These are phyloP conservation scores for Pangasius larnaudii DNA, from an alignment of 2,797 vertebrate genomes.

Conservation along the genomic window DNA sequence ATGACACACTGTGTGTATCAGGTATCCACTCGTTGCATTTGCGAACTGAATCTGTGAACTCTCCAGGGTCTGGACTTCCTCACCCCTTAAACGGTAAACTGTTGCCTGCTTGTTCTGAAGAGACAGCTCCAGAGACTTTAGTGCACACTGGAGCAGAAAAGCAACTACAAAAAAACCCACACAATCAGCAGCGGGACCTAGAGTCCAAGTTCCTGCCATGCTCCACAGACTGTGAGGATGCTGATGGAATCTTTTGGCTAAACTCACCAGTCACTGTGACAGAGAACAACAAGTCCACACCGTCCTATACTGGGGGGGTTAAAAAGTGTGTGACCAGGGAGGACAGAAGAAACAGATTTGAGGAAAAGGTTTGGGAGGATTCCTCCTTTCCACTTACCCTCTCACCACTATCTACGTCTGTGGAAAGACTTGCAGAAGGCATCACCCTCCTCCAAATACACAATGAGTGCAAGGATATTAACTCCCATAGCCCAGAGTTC, in stretches of 20 bases:
- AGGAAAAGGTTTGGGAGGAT: slow-evolving; percentile 18
- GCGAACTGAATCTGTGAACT: slow-evolving; percentile 48
- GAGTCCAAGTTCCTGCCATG: slow-evolving; percentile 4
- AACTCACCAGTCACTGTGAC: background rate
- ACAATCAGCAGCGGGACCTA: slow-evolving; percentile 6
- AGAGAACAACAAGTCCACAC: background rate
- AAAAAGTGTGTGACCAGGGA: background rate
- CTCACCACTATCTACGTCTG: slow-evolving; percentile 27
- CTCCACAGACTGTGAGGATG: slow-evolving; percentile 9
- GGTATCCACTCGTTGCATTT: slow-evolving; percentile 29
- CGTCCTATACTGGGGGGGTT: background rate
- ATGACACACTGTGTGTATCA: slow-evolving; percentile 34
- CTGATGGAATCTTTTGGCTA: background rate
- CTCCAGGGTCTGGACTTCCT: slow-evolving; percentile 54
- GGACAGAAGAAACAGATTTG: background rate
- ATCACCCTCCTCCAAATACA: slow-evolving; percentile 21
- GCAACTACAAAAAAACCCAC: slow-evolving; percentile 15
- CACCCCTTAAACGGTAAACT: slow-evolving; percentile 24
- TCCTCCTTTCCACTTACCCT: background rate
- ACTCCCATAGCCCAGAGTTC: slow-evolving; percentile 38
- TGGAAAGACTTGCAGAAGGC: slow-evolving; percentile 39
- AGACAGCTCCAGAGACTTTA: slow-evolving; percentile 10
- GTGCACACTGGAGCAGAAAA: slow-evolving; percentile 27
- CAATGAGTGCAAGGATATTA: slow-evolving; percentile 42
- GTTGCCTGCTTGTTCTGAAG: slow-evolving; percentile 25